Percentiles rank a stretch among this genome's conserved stretches.
Evolutionary conservation across 1,140 invertebrate species (phyloP).

Genomic region (Capitella teleta): DNA sequence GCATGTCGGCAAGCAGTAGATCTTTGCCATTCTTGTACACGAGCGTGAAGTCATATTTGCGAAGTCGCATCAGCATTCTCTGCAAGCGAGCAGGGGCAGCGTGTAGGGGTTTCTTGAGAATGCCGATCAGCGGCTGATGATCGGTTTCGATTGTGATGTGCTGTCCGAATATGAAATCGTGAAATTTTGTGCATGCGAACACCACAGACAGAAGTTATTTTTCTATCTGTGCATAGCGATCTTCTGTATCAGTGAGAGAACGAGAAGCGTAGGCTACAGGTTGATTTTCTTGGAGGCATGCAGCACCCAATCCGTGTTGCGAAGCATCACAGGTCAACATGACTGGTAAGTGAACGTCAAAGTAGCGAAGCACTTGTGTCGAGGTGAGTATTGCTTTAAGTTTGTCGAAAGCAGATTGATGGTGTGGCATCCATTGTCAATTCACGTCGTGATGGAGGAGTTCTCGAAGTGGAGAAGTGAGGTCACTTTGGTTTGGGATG

Average conservation of each 20-base stretch:
- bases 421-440: conserved; percentile 16
- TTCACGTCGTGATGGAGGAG: conserved; percentile 21
- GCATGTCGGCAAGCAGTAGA: no score
- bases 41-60: background rate
- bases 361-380: conserved; percentile 9
- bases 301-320: conserved; percentile 15
- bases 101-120: background rate
- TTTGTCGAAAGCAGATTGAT: conserved; percentile 7
- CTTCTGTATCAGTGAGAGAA: background rate
- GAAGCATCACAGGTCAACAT: conserved; percentile 10
- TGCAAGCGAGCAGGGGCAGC: background rate
- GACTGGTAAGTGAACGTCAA: background rate
- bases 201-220: background rate
- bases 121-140: background rate
- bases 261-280: background rate
- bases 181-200: background rate
- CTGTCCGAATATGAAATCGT: background rate
- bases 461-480: conserved; percentile 26
- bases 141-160: background rate
- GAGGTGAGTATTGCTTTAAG: background rate
- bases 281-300: conserved; percentile 12
- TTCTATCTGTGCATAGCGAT: background rate
- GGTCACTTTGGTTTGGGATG: background rate
- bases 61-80: no score
- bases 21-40: background rate